These are phyloP conservation scores for Athrips mouffetella DNA, from an alignment of 2,888 invertebrate species.

Conservation along the genomic window DNA sequence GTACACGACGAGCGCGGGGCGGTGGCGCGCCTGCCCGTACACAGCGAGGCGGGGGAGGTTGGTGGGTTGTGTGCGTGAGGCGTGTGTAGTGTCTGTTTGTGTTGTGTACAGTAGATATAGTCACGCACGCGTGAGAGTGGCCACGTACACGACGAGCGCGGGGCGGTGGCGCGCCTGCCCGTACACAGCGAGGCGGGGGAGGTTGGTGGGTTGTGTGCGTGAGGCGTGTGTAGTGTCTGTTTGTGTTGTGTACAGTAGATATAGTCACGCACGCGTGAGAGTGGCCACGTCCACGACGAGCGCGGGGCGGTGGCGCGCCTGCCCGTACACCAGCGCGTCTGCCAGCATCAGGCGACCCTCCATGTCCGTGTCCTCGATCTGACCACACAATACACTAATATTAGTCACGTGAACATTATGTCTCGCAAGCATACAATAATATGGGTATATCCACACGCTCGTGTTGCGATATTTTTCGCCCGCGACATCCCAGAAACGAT, in stretches of 20 bases:
- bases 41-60: neutral
- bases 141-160: slow-evolving; percentile 82
- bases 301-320: slow-evolving; percentile 72
- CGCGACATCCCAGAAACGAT: too few species aligned
- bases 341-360: slow-evolving; percentile 89
- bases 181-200: slow-evolving; percentile 75
- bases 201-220: neutral
- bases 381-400: slow-evolving; percentile 19
- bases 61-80: neutral
- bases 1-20: too few species aligned
- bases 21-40: too few species aligned
- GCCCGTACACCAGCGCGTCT: slow-evolving; percentile 89
- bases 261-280: slow-evolving; percentile 71
- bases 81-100: neutral
- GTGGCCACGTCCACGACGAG: slow-evolving; percentile 85
- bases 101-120: too few species aligned
- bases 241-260: neutral
- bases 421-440: too few species aligned
- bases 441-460: too few species aligned
- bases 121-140: too few species aligned
- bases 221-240: neutral
- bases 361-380: slow-evolving; percentile 87
- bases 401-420: slow-evolving; percentile 40
- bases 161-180: slow-evolving; percentile 80
- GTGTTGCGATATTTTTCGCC: too few species aligned